Conservation (phyloP, 2,888 invertebrate species). For the Aquatica leii region DNA sequence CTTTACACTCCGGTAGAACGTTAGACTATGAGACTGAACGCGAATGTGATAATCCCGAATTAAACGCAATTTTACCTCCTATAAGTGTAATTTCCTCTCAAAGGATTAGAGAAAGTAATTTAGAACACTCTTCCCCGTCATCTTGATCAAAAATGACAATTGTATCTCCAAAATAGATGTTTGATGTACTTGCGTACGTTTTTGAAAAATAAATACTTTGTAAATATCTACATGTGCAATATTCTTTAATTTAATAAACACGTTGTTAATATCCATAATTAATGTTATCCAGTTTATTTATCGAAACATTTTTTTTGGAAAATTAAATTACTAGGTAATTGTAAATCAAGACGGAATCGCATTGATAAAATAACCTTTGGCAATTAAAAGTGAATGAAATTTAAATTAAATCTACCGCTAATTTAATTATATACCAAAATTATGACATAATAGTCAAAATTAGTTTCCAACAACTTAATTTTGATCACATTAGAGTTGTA, state of each 20-base stretch:
- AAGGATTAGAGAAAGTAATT: conserved; percentile 39
- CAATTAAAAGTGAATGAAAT: too few species aligned
- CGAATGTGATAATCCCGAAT: conserved; percentile 42
- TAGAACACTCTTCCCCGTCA: conserved; percentile 43
- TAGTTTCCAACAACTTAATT: too few species aligned
- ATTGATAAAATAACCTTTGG: too few species aligned
- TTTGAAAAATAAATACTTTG: conserved; percentile 4
- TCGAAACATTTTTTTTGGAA: too few species aligned
- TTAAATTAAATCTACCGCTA: too few species aligned
- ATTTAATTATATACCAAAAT: too few species aligned
- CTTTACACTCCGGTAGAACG: conserved; percentile 36
- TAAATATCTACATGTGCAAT: conserved; percentile 6
- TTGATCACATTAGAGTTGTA: too few species aligned
- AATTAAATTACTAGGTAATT: too few species aligned
- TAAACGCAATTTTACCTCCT: conserved; percentile 42
- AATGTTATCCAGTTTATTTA: too few species aligned
- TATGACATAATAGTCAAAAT: too few species aligned
- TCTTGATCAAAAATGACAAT: conserved; percentile 21
- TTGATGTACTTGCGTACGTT: neutral
- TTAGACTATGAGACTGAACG: conserved; percentile 45
- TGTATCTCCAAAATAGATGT: conserved; percentile 2
- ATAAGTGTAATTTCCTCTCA: conserved; percentile 44
- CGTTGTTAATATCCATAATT: neutral
- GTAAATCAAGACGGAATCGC: too few species aligned
- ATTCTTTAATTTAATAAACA: conserved; percentile 9